A percentile compares a stretch with the other conserved stretches of the same genome.
These are phyloP conservation scores for Griposia aprilina DNA, from an alignment of 2,888 invertebrate species.

Conservation along the genomic window DNA sequence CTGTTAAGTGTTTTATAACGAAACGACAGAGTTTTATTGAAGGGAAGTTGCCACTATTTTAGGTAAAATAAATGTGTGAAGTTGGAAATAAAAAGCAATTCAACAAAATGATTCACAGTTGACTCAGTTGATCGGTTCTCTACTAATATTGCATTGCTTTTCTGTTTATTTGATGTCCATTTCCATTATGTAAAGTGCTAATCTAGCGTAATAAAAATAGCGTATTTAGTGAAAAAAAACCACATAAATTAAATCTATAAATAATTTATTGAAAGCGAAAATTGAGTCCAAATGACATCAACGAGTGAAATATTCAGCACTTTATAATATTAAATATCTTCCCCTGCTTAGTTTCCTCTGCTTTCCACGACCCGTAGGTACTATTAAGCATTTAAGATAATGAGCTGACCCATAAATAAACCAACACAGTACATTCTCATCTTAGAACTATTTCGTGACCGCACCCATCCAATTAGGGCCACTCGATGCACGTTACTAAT, in stretches of 20 bases:
- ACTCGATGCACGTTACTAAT: constrained; percentile 70
- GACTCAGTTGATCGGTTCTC: background rate
- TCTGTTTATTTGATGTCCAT: background rate
- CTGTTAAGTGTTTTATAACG: constrained; percentile 1
- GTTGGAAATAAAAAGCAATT: constrained; percentile 17
- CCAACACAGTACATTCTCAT: constrained; percentile 46
- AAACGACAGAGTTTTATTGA: constrained; percentile 1
- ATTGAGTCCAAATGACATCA: background rate
- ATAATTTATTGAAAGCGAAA: background rate
- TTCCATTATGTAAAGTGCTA: background rate
- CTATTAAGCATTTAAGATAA: constrained; percentile 47
- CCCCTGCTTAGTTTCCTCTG: background rate
- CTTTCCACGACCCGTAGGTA: background rate
- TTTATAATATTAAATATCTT: constrained; percentile 7
- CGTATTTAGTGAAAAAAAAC: too few relatives aligned
- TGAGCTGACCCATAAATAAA: constrained; percentile 55
- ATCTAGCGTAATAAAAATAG: too few relatives aligned
- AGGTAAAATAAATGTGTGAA: constrained; percentile 4
- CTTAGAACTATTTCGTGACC: constrained; percentile 71
- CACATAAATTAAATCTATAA: background rate
- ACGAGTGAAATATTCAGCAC: background rate
- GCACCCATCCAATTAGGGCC: constrained; percentile 70
- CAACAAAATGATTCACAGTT: constrained; percentile 1
- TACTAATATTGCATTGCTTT: background rate
- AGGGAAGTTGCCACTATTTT: constrained; percentile 8